A percentile compares a stretch with the other conserved stretches of the same genome.
Conservation (phyloP, 2,113 vertebrate species). For the Myotis davidii region DNA sequence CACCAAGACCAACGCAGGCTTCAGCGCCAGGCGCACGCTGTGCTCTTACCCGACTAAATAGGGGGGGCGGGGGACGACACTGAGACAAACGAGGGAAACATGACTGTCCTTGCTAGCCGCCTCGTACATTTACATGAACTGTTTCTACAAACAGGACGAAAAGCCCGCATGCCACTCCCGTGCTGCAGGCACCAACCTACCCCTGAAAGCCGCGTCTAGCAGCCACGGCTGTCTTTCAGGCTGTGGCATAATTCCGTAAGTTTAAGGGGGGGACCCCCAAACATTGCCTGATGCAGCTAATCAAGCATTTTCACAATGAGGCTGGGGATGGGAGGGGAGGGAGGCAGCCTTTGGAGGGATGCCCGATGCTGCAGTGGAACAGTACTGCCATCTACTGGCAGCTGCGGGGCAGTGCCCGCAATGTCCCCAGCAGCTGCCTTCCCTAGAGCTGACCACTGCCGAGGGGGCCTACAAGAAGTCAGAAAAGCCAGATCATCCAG, state of each 20-base stretch:
- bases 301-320: conserved; percentile 65
- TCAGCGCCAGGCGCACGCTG: neutral
- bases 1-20: conserved; percentile 37
- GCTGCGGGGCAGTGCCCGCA: neutral
- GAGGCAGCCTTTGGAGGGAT: accelerated
- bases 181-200: conserved; percentile 44
- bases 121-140: conserved; percentile 35
- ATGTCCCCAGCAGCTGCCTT: too few relatives aligned
- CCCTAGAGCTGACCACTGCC: too few relatives aligned
- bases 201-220: conserved; percentile 63
- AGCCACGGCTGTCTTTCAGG: conserved; percentile 65
- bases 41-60: too few relatives aligned
- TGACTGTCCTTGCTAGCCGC: conserved; percentile 28
- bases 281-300: conserved; percentile 70
- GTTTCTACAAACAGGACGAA: conserved; percentile 57
- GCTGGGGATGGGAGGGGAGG: neutral
- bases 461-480: neutral
- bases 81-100: conserved; percentile 29
- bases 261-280: conserved; percentile 66
- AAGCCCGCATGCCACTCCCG: conserved; percentile 15
- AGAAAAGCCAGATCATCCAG: neutral
- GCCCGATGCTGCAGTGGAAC: conserved; percentile 59
- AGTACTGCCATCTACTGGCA: conserved; percentile 86
- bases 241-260: conserved; percentile 51
- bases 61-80: too few relatives aligned